A percentile compares a stretch with the other conserved stretches of the same genome.
Evolutionary conservation across 2,888 invertebrate species (phyloP).

Genomic region (Callimorpha dominula): DNA sequence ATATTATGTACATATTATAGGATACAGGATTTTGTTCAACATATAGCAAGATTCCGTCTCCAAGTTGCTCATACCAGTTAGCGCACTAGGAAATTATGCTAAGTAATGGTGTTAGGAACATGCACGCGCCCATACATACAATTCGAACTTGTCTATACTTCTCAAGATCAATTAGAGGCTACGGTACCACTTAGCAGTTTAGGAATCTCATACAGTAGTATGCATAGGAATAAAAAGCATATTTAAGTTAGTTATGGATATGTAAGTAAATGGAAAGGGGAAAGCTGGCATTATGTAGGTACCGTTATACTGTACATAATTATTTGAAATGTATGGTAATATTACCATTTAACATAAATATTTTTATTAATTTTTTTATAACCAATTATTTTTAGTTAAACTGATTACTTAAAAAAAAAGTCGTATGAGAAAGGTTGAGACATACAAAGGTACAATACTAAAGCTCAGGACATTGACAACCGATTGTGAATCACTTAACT

Average conservation of each 20-base stretch:
- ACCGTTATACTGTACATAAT: too few species aligned
- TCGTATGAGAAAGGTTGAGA: background rate
- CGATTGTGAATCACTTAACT: background rate
- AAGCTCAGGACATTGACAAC: background rate
- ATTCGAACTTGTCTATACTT: conserved; percentile 10
- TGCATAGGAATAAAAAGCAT: conserved; percentile 3
- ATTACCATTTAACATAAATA: too few species aligned
- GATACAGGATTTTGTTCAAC: background rate
- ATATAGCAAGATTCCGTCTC: conserved; percentile 1
- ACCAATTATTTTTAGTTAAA: background rate
- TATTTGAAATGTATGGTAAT: too few species aligned
- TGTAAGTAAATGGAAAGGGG: background rate
- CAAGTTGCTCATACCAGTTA: conserved; percentile 13
- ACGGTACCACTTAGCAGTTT: conserved; percentile 10
- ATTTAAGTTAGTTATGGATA: background rate
- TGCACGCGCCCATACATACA: conserved; percentile 47
- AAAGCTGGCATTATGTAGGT: background rate
- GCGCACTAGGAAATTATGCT: conserved; percentile 25
- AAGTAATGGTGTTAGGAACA: conserved; percentile 47
- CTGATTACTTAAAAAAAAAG: background rate
- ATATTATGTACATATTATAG: background rate
- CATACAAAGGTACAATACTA: background rate
- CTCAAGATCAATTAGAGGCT: background rate
- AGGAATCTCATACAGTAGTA: background rate
- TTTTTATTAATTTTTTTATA: too few species aligned